Evolutionary conservation across 2,113 vertebrate genomes (phyloP).

Genomic region (Pandion haliaetus): DNA sequence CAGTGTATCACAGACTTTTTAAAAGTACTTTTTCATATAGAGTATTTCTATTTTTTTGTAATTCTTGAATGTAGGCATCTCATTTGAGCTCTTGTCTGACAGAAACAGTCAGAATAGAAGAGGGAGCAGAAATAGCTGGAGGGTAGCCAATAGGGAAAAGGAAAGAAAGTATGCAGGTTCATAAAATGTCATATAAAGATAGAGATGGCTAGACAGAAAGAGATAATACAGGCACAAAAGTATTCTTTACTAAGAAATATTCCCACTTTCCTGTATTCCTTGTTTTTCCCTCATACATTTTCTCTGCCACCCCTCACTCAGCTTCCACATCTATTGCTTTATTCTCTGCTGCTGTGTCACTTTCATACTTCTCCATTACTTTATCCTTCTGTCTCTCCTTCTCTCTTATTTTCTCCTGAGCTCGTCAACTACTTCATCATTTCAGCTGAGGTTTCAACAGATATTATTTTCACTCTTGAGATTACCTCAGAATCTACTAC

Average conservation of each 20-base stretch:
- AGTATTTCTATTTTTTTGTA: background rate
- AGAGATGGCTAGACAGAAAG: background rate
- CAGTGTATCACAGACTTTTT: background rate
- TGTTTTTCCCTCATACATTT: background rate
- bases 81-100: conserved; percentile 1
- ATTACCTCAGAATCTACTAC: background rate
- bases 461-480: background rate
- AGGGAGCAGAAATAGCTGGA: background rate
- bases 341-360: background rate
- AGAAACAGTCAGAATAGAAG: conserved; percentile 36
- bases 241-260: background rate
- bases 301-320: background rate
- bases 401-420: background rate
- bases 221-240: background rate
- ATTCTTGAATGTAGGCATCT: background rate
- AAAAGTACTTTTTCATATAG: background rate
- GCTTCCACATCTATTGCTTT: background rate
- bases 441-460: background rate
- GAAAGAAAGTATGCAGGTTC: conserved; percentile 4
- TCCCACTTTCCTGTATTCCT: background rate
- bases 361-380: background rate
- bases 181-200: background rate
- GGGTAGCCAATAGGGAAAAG: background rate
- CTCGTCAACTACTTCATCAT: background rate
- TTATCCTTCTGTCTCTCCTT: background rate